phyloP scores from a whole-genome alignment of 2,797 vertebrate genomes.

The Holocentrus rufus region DNA sequence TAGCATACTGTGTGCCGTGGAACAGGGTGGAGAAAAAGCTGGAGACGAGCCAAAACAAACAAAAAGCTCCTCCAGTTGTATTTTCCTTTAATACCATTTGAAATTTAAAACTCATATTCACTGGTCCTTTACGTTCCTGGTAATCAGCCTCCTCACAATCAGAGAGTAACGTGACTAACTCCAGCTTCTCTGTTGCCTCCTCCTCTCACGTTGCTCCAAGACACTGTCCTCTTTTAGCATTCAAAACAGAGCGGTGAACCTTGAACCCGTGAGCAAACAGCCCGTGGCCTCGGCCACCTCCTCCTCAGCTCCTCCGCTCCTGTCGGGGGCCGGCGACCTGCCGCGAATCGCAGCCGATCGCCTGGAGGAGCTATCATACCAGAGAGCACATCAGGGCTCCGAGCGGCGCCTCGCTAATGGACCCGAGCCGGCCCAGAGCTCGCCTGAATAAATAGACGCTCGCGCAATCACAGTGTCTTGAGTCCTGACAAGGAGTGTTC shows the following conservation, averaged over 20 bases:
- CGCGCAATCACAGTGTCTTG: constrained; percentile 61
- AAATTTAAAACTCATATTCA: not conserved
- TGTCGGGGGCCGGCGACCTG: constrained; percentile 28
- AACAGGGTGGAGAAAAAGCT: no score
- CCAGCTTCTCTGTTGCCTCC: not conserved
- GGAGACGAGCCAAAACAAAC: no score
- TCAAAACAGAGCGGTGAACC: constrained; percentile 40
- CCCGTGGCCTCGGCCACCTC: constrained; percentile 18
- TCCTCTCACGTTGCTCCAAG: constrained; percentile 7
- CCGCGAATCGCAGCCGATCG: constrained; percentile 31
- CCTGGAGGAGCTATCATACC: constrained; percentile 52
- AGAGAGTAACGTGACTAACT: constrained; percentile 2
- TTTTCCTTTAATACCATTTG: not conserved
- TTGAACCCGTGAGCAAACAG: constrained; percentile 33
- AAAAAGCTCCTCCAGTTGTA: no score
- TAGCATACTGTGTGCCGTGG: no score
- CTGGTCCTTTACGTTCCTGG: not conserved
- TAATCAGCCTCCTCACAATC: constrained; percentile 11
- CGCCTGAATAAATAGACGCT: constrained; percentile 69
- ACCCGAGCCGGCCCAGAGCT: constrained; percentile 49
- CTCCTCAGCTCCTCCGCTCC: constrained; percentile 28
- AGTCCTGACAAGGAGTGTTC: constrained; percentile 40
- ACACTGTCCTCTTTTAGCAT: constrained; percentile 26
- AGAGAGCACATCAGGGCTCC: constrained; percentile 32
- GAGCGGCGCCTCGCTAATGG: constrained; percentile 57